Evolutionary conservation across 2,113 vertebrate species (phyloP), one percentile per base, ranked within the genome.

Genomic region (Oophaga pumilio): DNA sequence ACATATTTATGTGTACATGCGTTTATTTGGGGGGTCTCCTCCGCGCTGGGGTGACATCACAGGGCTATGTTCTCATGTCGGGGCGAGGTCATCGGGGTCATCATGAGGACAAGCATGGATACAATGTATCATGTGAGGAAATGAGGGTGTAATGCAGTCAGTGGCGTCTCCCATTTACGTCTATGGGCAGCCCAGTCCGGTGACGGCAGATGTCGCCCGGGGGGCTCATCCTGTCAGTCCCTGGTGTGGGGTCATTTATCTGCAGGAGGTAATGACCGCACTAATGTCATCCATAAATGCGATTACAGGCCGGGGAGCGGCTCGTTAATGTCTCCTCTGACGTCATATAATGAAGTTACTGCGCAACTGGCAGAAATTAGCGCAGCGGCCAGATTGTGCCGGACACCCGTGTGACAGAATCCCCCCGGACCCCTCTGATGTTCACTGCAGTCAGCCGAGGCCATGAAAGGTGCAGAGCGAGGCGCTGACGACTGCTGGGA

Each of bases 1-100:
- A 53, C 12, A 53, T 53, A 53, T 12, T 53, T 53, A 53, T 53
- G 52, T 53, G 52, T 53, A 12, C 12, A 4, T 53, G 8, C 6
- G 52, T 53, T 8, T 4, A n/a, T n/a, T 53, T 8, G 2, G 53
- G 53, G 5, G 60, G 18, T 62, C 20, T 9, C 4, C 20, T 62
- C 60, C 17, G 7, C 26, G 53, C 24, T 28, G 2, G 14, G n/a
- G 49, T 33, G 66, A 84, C 68, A 84, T 84, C 73, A 52, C 68
- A 20, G 68, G 24, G 20, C 68, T 18, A 26, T 85, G 83, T n/a
- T 50, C n/a, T 85, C 68, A 85, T 20, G 83, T 85, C 83, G 9
- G 9, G 53, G 53, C 8, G 53, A 56, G 53, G 53, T 56, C 12
- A 13, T 11, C n/a, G 7, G 9, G 8, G 53, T 11, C 12, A 13